Evolutionary conservation across 2,888 invertebrate genomes (phyloP).

Genomic region (Pseudococcus viburni): DNA sequence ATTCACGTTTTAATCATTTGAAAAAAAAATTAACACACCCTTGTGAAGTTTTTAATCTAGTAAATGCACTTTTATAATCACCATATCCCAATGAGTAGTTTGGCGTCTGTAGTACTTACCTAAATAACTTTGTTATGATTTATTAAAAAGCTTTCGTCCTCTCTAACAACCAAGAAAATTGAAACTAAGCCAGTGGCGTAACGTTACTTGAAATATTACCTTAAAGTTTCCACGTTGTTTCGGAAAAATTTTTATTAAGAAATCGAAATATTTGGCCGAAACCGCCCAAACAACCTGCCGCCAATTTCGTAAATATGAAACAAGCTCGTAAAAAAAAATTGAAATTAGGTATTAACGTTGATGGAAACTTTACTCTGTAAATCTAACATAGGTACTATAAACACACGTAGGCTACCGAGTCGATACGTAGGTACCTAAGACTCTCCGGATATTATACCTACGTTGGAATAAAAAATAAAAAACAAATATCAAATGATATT

Average conservation of each 20-base stretch:
- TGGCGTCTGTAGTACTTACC: conserved; percentile 64
- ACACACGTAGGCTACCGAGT: neutral
- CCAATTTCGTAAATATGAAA: conserved; percentile 37
- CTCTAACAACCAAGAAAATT: conserved; percentile 59
- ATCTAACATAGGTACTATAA: neutral
- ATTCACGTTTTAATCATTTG: conserved; percentile 58
- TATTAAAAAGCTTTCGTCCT: conserved; percentile 63
- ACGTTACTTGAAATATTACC: conserved; percentile 56
- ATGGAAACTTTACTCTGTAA: neutral
- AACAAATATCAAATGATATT: conserved; percentile 29
- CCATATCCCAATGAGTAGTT: conserved; percentile 59
- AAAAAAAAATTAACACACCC: conserved; percentile 63
- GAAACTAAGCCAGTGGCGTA: conserved; percentile 60
- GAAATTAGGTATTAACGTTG: neutral
- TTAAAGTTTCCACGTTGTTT: conserved; percentile 52
- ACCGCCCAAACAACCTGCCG: neutral
- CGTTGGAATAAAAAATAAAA: neutral
- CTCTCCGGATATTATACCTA: neutral
- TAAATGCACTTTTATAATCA: conserved; percentile 64
- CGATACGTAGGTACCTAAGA: neutral
- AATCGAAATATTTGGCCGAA: conserved; percentile 45
- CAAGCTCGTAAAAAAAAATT: conserved; percentile 14
- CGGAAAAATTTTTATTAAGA: conserved; percentile 38
- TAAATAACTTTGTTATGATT: conserved; percentile 64
- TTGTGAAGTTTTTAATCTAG: conserved; percentile 63